A percentile compares a stretch with the other conserved stretches of the same genome.
Evolutionary conservation across 2,797 vertebrate genomes (phyloP).

Genomic region (Austrolebias charrua): DNA sequence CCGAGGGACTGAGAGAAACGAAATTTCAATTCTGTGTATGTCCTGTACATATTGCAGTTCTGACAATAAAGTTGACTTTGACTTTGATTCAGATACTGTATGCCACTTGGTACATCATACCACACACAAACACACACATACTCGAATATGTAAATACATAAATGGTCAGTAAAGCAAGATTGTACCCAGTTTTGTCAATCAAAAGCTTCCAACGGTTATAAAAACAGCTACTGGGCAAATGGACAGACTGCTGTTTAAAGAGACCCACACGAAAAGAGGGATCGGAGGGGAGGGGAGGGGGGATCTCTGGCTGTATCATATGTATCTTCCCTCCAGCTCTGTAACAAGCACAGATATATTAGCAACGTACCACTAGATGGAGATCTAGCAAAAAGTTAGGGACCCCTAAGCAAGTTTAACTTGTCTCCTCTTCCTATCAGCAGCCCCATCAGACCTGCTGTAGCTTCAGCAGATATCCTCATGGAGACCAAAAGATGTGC

Average conservation of each 20-base stretch:
- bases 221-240: slow-evolving; percentile 60
- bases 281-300: slow-evolving; percentile 18
- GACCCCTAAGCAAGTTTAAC: neutral
- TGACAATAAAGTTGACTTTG: no score
- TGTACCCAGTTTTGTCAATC: slow-evolving; percentile 34
- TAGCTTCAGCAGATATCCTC: neutral
- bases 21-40: no score
- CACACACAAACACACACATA: neutral
- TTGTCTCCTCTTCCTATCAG: neutral
- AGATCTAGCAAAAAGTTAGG: slow-evolving; percentile 12
- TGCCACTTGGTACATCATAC: neutral
- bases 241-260: slow-evolving; percentile 35
- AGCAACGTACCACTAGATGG: slow-evolving; percentile 62
- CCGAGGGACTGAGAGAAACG: no score
- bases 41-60: no score
- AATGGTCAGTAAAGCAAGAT: slow-evolving; percentile 39
- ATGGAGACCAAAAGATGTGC: no score
- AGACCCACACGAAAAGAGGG: neutral
- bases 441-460: neutral
- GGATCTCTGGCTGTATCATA: slow-evolving; percentile 63
- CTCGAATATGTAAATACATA: slow-evolving; percentile 16
- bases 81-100: no score
- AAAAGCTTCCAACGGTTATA: slow-evolving; percentile 57
- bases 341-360: slow-evolving; percentile 5
- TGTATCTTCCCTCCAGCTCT: slow-evolving; percentile 41